A percentile compares a stretch with the other conserved stretches of the same genome.
phyloP scores from a whole-genome alignment of 2,797 vertebrate species.

The Balearica regulorum region DNA sequence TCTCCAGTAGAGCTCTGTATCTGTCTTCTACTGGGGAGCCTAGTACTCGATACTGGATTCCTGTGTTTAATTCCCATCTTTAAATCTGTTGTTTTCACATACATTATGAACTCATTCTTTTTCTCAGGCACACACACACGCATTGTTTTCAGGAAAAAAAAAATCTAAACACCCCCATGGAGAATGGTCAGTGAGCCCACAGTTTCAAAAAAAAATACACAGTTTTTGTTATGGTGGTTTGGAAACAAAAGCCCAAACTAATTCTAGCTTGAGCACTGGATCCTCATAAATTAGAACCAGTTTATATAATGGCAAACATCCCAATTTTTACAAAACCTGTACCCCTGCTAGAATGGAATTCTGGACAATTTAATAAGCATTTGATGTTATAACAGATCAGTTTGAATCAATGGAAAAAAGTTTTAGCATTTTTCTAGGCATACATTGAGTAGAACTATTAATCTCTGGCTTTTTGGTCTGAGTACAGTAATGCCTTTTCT shows the following conservation, averaged over 20 bases:
- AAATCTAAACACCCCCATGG: not conserved
- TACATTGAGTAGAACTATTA: not conserved
- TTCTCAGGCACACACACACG: accelerated
- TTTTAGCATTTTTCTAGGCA: not conserved
- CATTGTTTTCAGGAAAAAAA: not conserved
- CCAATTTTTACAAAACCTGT: not conserved
- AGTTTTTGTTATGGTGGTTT: not conserved
- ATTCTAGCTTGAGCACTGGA: not conserved
- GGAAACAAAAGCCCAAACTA: not conserved
- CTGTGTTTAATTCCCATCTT: not conserved
- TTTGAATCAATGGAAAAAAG: not conserved
- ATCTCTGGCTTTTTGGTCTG: not conserved
- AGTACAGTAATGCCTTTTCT: not conserved
- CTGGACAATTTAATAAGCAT: not conserved
- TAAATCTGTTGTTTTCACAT: not conserved
- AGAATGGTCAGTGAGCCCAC: not conserved
- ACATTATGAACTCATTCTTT: not conserved
- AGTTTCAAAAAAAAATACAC: not conserved
- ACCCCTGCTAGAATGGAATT: not conserved
- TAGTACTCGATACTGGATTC: not conserved
- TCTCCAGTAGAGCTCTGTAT: not conserved
- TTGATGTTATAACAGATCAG: not conserved
- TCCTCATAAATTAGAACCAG: not conserved
- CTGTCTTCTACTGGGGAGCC: not conserved
- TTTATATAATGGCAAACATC: not conserved